Conservation (phyloP, 2,797 vertebrate species). For the Benthosema pterotum region DNA sequence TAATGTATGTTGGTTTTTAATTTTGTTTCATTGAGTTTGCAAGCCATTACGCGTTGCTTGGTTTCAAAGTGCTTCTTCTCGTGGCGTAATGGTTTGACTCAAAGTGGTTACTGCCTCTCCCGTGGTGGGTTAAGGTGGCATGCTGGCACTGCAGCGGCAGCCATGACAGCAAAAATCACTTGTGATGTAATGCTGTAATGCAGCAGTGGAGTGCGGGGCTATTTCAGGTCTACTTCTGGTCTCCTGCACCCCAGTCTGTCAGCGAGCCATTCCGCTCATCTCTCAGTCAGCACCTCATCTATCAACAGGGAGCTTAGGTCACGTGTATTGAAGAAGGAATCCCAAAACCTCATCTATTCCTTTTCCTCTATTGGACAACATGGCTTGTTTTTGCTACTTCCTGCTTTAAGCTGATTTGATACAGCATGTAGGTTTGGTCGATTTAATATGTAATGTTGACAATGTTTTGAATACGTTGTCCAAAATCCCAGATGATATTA, state of each 20-base stretch:
- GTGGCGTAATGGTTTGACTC: conserved; percentile 38
- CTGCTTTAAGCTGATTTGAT: conserved; percentile 14
- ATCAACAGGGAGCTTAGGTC: conserved; percentile 50
- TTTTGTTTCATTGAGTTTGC: conserved; percentile 21
- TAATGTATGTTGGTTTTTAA: not conserved
- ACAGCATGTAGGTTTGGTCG: no score
- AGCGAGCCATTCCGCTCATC: conserved; percentile 57
- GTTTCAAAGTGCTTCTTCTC: conserved; percentile 27
- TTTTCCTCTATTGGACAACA: conserved; percentile 1
- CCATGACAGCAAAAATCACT: conserved; percentile 59
- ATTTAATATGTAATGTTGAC: no score
- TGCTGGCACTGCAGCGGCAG: conserved; percentile 59
- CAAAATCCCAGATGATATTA: no score
- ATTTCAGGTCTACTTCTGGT: conserved; percentile 72
- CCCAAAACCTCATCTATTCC: conserved; percentile 30
- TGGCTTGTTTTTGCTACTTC: conserved; percentile 36
- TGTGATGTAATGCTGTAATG: conserved; percentile 73
- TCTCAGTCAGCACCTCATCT: conserved; percentile 66
- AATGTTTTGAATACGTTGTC: no score
- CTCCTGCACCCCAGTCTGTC: conserved; percentile 60
- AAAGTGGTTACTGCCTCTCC: conserved; percentile 35
- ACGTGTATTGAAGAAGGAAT: conserved; percentile 29
- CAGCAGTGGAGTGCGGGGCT: conserved; percentile 44
- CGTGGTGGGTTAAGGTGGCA: conserved; percentile 50
- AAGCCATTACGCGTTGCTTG: conserved; percentile 8